Conservation (phyloP, 2,888 invertebrate genomes). For the Nomada hirtipes region DNA sequence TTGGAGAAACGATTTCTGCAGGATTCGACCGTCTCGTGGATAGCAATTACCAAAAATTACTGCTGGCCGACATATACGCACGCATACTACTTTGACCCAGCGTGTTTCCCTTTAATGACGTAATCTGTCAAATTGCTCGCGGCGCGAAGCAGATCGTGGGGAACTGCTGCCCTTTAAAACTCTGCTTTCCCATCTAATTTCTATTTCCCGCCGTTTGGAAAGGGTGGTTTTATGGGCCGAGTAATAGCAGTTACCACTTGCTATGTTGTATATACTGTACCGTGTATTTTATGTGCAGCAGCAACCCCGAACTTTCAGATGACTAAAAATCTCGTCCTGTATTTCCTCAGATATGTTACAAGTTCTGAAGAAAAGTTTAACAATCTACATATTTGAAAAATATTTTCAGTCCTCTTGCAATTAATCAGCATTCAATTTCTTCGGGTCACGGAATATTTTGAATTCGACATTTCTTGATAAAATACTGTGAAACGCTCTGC, state of each 20-base stretch:
- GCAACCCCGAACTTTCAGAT: no score
- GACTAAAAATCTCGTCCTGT: no score
- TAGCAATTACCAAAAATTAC: constrained; percentile 51
- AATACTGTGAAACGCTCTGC: no score
- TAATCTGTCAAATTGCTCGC: constrained; percentile 47
- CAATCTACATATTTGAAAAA: no score
- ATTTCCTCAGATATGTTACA: no score
- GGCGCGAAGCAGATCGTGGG: constrained; percentile 21
- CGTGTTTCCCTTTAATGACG: constrained; percentile 21
- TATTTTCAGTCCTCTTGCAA: no score
- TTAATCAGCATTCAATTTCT: background rate
- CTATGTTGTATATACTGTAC: background rate
- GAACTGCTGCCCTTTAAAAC: constrained; percentile 13
- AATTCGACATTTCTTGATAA: background rate
- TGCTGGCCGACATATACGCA: background rate
- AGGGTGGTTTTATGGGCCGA: background rate
- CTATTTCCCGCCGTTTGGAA: background rate
- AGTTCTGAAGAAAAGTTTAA: background rate
- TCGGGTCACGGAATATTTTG: no score
- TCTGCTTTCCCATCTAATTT: background rate
- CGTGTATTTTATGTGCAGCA: background rate
- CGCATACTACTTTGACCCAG: background rate
- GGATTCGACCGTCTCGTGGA: background rate
- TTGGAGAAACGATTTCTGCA: constrained; percentile 6
- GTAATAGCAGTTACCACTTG: no score